phyloP scores from a whole-genome alignment of 2,113 vertebrate genomes.

The Piliocolobus tephrosceles region DNA sequence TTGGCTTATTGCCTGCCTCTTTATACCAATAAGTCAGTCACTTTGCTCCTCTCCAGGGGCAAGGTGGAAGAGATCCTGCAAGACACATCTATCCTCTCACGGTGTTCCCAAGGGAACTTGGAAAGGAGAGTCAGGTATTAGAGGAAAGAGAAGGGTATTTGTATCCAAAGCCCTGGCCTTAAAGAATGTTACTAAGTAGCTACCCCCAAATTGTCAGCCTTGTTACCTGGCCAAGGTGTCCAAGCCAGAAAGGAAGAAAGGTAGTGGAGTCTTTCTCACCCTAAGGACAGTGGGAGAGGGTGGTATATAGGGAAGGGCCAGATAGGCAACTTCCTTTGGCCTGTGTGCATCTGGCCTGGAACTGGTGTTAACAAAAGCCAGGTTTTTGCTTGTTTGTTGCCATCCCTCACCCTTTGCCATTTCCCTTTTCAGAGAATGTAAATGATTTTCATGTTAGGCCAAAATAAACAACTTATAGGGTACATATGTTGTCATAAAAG shows the following conservation, averaged over 20 bases:
- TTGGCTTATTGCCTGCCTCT: neutral
- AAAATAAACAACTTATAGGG: conserved; percentile 67
- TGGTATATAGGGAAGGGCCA: neutral
- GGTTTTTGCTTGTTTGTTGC: conserved; percentile 17
- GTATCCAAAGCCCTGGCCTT: conserved; percentile 55
- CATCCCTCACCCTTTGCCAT: conserved; percentile 32
- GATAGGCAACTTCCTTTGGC: neutral
- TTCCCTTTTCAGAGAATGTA: conserved; percentile 69
- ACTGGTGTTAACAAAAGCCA: conserved; percentile 7
- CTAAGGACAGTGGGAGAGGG: conserved; percentile 41
- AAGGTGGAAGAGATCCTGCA: neutral
- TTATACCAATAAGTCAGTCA: neutral
- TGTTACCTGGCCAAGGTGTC: neutral
- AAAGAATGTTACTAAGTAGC: conserved; percentile 35
- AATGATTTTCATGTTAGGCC: conserved; percentile 67
- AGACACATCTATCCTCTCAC: neutral
- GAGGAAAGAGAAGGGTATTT: conserved; percentile 33
- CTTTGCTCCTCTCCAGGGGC: neutral
- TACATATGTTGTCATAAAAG: conserved; percentile 65
- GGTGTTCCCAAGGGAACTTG: conserved; percentile 16
- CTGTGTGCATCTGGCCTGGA: conserved; percentile 30
- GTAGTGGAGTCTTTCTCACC: conserved; percentile 4
- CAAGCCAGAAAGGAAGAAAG: conserved; percentile 11
- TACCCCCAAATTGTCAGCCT: conserved; percentile 26
- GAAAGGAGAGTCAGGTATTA: conserved; percentile 14